Evolutionary conservation across 2,888 invertebrate species (phyloP), one percentile per base, ranked within the genome.

Genomic region (Ophioninae sp.): DNA sequence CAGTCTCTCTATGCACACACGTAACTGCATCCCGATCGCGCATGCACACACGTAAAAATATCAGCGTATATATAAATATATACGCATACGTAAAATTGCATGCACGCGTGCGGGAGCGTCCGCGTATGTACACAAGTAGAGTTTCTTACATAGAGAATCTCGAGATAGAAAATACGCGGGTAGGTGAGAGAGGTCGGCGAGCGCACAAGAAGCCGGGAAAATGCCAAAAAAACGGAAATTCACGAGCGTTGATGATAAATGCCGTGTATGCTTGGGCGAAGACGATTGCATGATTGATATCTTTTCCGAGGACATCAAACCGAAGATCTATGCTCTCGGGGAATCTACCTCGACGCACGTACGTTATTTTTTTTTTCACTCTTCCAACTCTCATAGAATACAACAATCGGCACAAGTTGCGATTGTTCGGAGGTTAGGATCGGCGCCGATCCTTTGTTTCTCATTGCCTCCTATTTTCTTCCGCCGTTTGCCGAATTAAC

Each of bases 181-280:
- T 21, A 61, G 20, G 61, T 17, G 68, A 37, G 56, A 23, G 68
- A 37, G 56, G 10, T 30, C 30, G 57, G 20, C 20, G n/a, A 70
- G 70, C 70, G 17, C 30, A 70, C 13, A 50, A 83, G 81, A 82
- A 72, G 81, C 85, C 86, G 83, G 82, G 77, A 86, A 85, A 84
- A 91, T 91, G 91, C 85, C 90, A 81, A 88, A 88, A 70, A 90
- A 90, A 88, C 90, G 89, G 30, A 91, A 91, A 86, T 77, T 88
- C 37, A 59, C 84, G 30, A 87, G 87, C 70, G 50, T 90, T 21
- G 86, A 83, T 59, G 88, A 88, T 8, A 89, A 89, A 56, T 93
- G 92, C 80, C 90, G 93, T n/a, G 84, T 93, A 65, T 93, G 92
- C 68, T 85, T 93, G 8, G 67, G 86, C 57, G 89, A 90, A 6